These are phyloP conservation scores for Pogonocichla stellata DNA, from an alignment of 2,113 vertebrate genomes.

Conservation along the genomic window DNA sequence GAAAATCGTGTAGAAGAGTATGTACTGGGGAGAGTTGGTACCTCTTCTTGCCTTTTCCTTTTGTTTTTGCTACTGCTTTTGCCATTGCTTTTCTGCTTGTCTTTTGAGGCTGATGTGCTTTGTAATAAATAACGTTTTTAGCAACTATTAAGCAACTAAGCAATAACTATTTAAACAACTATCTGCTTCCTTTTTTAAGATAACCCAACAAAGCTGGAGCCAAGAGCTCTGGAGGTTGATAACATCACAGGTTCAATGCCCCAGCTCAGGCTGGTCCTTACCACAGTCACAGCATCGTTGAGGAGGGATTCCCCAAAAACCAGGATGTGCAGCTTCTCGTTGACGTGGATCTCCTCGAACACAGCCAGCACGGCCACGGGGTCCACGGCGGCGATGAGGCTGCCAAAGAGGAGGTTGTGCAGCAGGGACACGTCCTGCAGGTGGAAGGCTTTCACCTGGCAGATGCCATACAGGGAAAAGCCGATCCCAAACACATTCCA, in stretches of 20 bases:
- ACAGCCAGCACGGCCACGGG: conserved; percentile 81
- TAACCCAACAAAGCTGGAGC: no score
- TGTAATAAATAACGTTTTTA: no score
- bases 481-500: conserved; percentile 84
- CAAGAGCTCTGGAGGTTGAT: no score
- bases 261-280: conserved; percentile 31
- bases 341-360: conserved; percentile 86
- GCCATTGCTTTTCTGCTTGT: no score
- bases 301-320: conserved; percentile 84
- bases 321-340: conserved; percentile 84
- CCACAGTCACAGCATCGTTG: conserved; percentile 82
- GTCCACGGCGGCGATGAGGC: conserved; percentile 80
- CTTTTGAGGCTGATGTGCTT: no score
- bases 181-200: no score
- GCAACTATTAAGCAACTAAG: no score
- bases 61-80: no score
- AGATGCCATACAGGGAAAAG: conserved; percentile 80
- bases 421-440: conserved; percentile 80
- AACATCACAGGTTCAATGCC: background rate
- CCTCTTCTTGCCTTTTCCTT: no score
- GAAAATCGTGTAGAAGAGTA: no score
- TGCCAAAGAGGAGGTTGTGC: conserved; percentile 82
- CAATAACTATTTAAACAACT: no score
- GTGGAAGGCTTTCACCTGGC: conserved; percentile 72
- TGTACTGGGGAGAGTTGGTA: no score